Evolutionary conservation across 2,113 vertebrate genomes (phyloP), one percentile per base, ranked within the genome.

Genomic region (Poeciliopsis prolifica): DNA sequence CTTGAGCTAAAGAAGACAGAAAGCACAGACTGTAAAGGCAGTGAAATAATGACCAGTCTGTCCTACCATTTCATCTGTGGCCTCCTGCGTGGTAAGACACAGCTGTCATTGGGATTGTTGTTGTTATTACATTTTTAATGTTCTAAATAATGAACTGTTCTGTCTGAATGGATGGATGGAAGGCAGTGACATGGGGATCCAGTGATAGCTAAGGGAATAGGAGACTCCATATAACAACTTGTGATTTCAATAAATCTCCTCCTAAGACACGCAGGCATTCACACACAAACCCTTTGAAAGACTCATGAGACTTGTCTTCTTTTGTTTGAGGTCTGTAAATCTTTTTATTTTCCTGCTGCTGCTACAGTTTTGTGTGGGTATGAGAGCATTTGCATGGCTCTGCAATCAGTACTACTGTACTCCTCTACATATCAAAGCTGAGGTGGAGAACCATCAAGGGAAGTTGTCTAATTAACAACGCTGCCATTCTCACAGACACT

Each of bases 401-500:
- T 70, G 58, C 26, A 78, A 85, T 85, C 84, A 90, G 70, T 77
- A 84, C 82, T 69, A 78, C 74, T 83, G 85, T 71, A 75, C 75
- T 26, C 81, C 69, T 84, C 82, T 87, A 87, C 82, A 84, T 85
- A 79, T 79, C 17, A 67, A 61, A 82, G 81, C 70, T 62, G 71
- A 75, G 79, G 76, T 78, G 68, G 48, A 86, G 75, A 81, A 69
- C 75, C 82, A 88, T 87, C 82, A 73, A 82, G 83, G 82, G 74
- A 76, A 62, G 78, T 75, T 70, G 72, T 75, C 80, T 87, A 85
- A 88, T 89, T 81, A 86, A 80, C 75, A 79, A 79, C 73, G 37
- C 74, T 24, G 77, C 86, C 61, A 68, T 84, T 83, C 71, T 77
- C 24, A 31, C 74, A 70, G 76, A 84, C 82, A 79, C 63, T 67